phyloP scores from a whole-genome alignment of 2,888 invertebrate species.

The Beris morrisii region DNA sequence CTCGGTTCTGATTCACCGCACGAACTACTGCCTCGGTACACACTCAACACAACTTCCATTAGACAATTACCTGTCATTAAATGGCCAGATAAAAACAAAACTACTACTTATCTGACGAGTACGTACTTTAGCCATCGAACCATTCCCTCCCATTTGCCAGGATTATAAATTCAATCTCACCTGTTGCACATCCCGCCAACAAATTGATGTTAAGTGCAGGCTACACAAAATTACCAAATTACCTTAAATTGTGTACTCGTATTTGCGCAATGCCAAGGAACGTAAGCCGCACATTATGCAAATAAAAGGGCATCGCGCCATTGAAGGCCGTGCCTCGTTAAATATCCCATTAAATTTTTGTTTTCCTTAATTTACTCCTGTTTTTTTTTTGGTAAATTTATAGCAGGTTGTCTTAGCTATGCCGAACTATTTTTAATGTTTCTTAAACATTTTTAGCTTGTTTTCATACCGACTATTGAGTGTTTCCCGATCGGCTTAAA shows the following conservation, averaged over 20 bases:
- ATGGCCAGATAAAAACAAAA: neutral
- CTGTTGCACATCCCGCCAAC: constrained; percentile 26
- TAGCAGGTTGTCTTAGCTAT: neutral
- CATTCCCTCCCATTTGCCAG: constrained; percentile 6
- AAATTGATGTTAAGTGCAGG: constrained; percentile 28
- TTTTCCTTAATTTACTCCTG: neutral
- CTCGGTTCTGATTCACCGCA: constrained; percentile 22
- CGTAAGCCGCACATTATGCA: constrained; percentile 27
- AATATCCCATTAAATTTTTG: constrained; percentile 4
- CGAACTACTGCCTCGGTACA: constrained; percentile 5
- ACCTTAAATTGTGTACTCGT: constrained; percentile 15
- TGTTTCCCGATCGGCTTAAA: neutral
- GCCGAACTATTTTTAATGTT: neutral
- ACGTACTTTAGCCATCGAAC: neutral
- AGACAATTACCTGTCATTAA: neutral
- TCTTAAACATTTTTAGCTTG: neutral
- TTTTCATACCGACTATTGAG: neutral
- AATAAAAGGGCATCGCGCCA: constrained; percentile 18
- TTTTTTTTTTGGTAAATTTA: constrained; percentile 12
- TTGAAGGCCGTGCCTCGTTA: constrained; percentile 19
- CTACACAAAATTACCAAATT: constrained; percentile 28
- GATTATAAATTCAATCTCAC: constrained; percentile 27
- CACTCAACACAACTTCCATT: constrained; percentile 25
- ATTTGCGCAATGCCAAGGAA: constrained; percentile 26
- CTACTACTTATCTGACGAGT: constrained; percentile 3